Evolutionary conservation across 2,797 vertebrate genomes (phyloP), one percentile per base, ranked within the genome.

Genomic region (Tragelaphus eurycerus): DNA sequence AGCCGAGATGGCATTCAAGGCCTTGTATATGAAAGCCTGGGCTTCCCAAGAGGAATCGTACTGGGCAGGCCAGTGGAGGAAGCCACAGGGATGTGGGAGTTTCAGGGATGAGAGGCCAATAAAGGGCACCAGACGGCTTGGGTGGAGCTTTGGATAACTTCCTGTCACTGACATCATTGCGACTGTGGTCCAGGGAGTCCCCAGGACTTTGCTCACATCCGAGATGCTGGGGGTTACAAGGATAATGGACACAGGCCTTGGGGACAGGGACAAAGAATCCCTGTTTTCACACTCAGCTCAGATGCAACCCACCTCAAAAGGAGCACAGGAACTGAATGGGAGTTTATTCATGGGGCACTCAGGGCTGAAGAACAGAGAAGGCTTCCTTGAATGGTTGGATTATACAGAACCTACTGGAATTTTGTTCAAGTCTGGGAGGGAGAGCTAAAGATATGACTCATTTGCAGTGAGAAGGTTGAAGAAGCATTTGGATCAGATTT

Each of bases 81-180:
- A n/a, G 10, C 1, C 0, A 7, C 4, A 6, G 82, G 14, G 17
- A 3, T 17, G 1, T 3, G 34, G 25, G 0, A 0, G 1, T 46
- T 34, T 27, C 55, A 0, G 1, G 0, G 43, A 5, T 1, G 14
- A 29, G 34, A 17, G 8, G 2, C 3, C 3, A 12, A 38, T 46
- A 0, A 8, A 7, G 19, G 1, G 14, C 7, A 11, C 13, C 13
- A 11, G 9, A 8, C 0, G 1, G 21, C 60, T 23, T 10, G n/a
- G 57, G 13, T 11, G 7, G 50, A 38, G 21, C 7, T 27, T 5
- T 4, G 5, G 7, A 8, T 7, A 43, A 23, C 17, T 46, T n/a
- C 59, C 79, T 82, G 50, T 71, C 23, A 1, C 9, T 10, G 64
- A 21, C 25, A 15, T 52, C 50, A 7, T 27, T 21, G 48, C 5